Conservation (phyloP, 2,797 vertebrate species). For the Falco berigora region DNA sequence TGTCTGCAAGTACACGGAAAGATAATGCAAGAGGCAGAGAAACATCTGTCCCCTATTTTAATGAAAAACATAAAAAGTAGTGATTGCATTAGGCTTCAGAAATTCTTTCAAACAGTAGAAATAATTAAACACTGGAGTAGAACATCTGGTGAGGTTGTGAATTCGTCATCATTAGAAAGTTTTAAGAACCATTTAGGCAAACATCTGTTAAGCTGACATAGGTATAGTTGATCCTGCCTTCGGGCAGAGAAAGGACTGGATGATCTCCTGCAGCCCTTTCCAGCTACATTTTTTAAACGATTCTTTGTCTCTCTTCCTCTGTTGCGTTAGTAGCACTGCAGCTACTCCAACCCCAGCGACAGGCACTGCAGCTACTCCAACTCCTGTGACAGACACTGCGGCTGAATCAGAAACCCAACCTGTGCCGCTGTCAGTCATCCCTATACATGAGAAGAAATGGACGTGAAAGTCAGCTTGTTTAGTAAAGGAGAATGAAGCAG, state of each 20-base stretch:
- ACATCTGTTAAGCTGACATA: neutral
- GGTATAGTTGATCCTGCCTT: constrained; percentile 29
- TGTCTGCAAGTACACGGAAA: neutral
- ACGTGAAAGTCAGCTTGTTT: too few species aligned
- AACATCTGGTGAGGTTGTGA: constrained; percentile 18
- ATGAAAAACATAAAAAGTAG: neutral
- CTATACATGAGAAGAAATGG: too few species aligned
- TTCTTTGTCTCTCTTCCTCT: neutral
- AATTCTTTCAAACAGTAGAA: neutral
- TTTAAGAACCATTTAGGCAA: constrained; percentile 9
- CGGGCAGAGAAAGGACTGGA: neutral
- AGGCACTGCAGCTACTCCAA: too few species aligned
- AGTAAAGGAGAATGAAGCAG: too few species aligned
- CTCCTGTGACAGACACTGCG: too few species aligned
- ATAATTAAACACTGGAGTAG: neutral
- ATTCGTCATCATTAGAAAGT: neutral
- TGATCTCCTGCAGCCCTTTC: neutral
- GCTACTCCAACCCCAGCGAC: too few species aligned
- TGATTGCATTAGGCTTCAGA: neutral
- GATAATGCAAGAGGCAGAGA: neutral
- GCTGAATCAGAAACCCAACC: too few species aligned
- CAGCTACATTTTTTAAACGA: neutral
- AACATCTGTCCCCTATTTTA: neutral
- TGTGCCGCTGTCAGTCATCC: too few species aligned
- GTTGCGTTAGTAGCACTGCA: neutral